Percentiles rank a stretch among this genome's conserved stretches.
These are phyloP conservation scores for Steatocranus sp. DNA, from an alignment of 2,797 vertebrate species.

Conservation along the genomic window DNA sequence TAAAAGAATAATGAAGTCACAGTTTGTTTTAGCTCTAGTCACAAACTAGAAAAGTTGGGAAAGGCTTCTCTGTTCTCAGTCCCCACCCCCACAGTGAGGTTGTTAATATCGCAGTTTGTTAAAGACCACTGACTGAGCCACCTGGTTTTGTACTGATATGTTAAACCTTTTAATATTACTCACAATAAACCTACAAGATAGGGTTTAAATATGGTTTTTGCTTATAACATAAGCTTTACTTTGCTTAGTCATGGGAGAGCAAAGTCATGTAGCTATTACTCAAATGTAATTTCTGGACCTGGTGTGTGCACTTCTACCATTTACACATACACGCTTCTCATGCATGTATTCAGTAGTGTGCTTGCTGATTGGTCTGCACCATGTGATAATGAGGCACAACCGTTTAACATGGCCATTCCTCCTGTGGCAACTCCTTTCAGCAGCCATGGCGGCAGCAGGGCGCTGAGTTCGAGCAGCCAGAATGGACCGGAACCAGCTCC, in stretches of 20 bases:
- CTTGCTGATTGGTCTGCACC: background rate
- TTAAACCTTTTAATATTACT: background rate
- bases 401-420: background rate
- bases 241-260: background rate
- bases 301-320: background rate
- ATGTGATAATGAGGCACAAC: background rate
- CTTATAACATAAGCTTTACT: background rate
- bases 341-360: background rate
- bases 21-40: background rate
- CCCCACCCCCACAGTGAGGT: background rate
- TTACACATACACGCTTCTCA: background rate
- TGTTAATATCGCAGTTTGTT: background rate
- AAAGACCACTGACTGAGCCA: background rate
- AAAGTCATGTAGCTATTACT: background rate
- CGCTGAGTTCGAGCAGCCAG: background rate
- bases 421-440: background rate
- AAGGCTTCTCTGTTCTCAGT: background rate
- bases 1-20: background rate
- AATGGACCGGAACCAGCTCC: conserved; percentile 5
- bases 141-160: background rate
- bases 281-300: background rate
- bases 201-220: background rate
- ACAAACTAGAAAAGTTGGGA: background rate
- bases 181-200: background rate
- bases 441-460: background rate